Conservation (phyloP, 2,797 vertebrate genomes). For the Fratercula arctica region DNA sequence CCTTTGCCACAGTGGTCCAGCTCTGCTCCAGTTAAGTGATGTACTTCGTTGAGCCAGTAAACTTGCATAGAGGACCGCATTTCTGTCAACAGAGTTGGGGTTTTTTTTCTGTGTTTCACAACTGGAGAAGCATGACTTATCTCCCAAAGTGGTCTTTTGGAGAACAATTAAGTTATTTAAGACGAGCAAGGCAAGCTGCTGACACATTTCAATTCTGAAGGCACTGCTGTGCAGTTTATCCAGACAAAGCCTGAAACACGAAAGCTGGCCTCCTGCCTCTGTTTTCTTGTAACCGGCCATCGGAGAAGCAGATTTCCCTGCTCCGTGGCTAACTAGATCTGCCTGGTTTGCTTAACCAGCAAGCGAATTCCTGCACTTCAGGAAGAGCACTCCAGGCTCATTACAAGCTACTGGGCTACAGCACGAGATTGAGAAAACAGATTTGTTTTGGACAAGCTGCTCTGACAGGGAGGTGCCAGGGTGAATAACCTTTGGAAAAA, state of each 20-base stretch:
- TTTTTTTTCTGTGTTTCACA: neutral
- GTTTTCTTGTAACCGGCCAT: neutral
- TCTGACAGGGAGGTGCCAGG: conserved; percentile 16
- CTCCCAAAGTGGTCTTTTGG: neutral
- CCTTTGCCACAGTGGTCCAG: neutral
- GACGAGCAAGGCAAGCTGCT: conserved; percentile 9
- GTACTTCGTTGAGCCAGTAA: neutral
- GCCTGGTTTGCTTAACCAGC: conserved; percentile 43
- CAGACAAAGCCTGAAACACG: conserved; percentile 16
- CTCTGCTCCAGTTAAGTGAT: neutral
- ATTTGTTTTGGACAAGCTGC: conserved; percentile 49
- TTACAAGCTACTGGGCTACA: neutral
- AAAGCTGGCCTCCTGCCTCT: conserved; percentile 45
- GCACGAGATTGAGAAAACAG: conserved; percentile 29
- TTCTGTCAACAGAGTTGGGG: neutral
- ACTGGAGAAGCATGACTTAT: conserved; percentile 9
- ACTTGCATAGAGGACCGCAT: neutral
- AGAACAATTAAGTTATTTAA: conserved; percentile 45
- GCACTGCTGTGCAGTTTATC: neutral
- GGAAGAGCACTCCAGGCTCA: conserved; percentile 21
- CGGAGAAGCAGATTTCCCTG: neutral
- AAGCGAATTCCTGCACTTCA: conserved; percentile 40
- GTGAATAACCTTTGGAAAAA: neutral
- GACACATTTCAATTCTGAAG: conserved; percentile 18
- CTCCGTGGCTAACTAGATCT: conserved; percentile 18